phyloP scores from a whole-genome alignment of 2,797 vertebrate genomes.

The Gymnodraco acuticeps region DNA sequence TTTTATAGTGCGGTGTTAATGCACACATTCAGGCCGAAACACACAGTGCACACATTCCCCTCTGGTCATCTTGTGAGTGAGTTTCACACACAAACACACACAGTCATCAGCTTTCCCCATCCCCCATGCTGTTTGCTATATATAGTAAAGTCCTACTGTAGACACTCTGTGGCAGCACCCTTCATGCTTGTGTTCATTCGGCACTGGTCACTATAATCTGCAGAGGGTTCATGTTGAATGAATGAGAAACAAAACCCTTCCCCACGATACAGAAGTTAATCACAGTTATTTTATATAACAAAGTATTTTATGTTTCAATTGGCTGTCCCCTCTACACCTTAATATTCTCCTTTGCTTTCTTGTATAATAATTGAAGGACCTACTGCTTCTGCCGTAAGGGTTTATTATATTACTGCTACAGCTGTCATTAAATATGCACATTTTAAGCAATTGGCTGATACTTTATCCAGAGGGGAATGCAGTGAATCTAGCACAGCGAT shows the following conservation, averaged over 20 bases:
- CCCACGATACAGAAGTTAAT: not conserved
- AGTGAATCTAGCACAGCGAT: slow-evolving; percentile 1
- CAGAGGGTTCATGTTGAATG: slow-evolving; percentile 15
- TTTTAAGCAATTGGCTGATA: slow-evolving; percentile 9
- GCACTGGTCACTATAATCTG: slow-evolving; percentile 45
- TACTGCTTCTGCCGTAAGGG: not conserved
- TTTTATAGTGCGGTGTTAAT: not conserved
- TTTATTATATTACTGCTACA: slow-evolving; percentile 6
- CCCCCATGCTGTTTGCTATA: slow-evolving; percentile 66
- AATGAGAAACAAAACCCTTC: too few relatives aligned
- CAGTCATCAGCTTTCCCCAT: slow-evolving; percentile 45
- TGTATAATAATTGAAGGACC: slow-evolving; percentile 6
- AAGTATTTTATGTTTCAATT: not conserved
- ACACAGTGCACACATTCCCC: slow-evolving; percentile 20
- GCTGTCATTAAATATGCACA: slow-evolving; percentile 36
- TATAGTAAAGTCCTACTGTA: slow-evolving; percentile 68
- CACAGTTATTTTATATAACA: not conserved
- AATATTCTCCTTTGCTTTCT: not conserved
- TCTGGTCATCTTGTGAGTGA: slow-evolving; percentile 41
- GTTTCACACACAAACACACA: not conserved
- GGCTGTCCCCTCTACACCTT: not conserved
- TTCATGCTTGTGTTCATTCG: slow-evolving; percentile 47
- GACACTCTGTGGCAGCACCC: slow-evolving; percentile 58
- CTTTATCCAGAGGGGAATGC: slow-evolving; percentile 13
- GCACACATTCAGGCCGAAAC: not conserved